Evolutionary conservation across 2,113 vertebrate genomes (phyloP), one percentile per base, ranked within the genome.

Genomic region (Forbesichthys agassizii): DNA sequence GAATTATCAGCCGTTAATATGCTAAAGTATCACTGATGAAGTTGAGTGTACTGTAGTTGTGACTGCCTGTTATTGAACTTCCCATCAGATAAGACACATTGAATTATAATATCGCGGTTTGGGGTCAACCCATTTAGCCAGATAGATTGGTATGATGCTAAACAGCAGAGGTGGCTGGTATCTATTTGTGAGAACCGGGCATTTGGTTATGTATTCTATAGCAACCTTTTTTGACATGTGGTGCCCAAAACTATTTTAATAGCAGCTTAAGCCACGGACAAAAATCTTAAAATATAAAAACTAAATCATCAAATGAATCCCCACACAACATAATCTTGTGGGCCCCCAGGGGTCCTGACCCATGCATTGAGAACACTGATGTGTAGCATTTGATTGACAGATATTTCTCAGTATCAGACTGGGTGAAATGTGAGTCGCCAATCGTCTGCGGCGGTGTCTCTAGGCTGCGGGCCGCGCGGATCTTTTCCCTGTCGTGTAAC

Each of bases 401-500:
- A 42, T 42, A 42, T 42, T 42, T 42, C 36, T 42, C 36, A 61
- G 16, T 47, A 3, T 4, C 18, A 47, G 66, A 72, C 76, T 71
- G 6, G 66, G 33, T 82, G 75, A 78, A 87, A 84, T 46, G 54
- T 55, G 77, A 88, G 78, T 74, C 67, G 12, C 55, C 9, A 57
- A 73, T 78, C 71, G 67, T 80, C 61, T 4, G 27, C 3, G 53
- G 48, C 33, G 64, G 59, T 72, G 73, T 75, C 82, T 65, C 69
- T 68, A 62, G 74, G 77, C 67, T 46, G 48, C 53, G 59, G 60
- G 72, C 70, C 8, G 57, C 1, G 47, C 48, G 52, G 67, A 68
- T 81, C 68, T 33, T 68, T 77, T 74, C 36, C 65, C 62, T 63
- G 47, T 69, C 74, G 70, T 77, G 75, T 68, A 65, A 64, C 14